phyloP scores from a whole-genome alignment of 1,140 invertebrate genomes.

The Zaprionus capensis region DNA sequence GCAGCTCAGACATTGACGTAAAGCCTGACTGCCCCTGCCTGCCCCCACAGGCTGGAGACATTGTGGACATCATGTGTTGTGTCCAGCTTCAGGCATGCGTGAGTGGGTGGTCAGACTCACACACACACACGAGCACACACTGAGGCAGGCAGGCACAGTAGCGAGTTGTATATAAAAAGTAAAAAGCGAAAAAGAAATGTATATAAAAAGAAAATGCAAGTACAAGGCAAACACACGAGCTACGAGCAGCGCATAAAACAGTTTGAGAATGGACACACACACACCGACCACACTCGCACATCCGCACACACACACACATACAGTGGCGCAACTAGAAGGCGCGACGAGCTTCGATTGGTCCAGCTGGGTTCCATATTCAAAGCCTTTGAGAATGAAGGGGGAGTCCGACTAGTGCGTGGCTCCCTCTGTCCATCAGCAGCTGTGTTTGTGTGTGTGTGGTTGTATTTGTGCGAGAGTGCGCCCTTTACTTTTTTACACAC shows the following conservation, averaged over 20 bases:
- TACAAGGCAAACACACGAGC: conserved; percentile 68
- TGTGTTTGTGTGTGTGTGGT: conserved; percentile 11
- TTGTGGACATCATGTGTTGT: conserved; percentile 33
- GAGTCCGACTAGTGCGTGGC: conserved; percentile 58
- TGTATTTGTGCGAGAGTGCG: conserved; percentile 12
- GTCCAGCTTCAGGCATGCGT: conserved; percentile 66
- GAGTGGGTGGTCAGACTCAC: conserved; percentile 23
- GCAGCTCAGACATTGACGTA: conserved; percentile 81
- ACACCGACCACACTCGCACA: neutral
- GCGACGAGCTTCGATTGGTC: conserved; percentile 77
- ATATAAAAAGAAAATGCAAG: conserved; percentile 76
- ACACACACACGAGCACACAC: conserved; percentile 6
- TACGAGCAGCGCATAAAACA: conserved; percentile 32
- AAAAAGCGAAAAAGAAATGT: conserved; percentile 70
- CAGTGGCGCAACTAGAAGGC: conserved; percentile 18
- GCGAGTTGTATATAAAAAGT: conserved; percentile 51
- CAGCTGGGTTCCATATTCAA: conserved; percentile 44
- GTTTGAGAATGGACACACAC: conserved; percentile 28
- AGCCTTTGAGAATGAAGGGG: conserved; percentile 51
- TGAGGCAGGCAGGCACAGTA: conserved; percentile 34
- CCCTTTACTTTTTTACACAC: conserved; percentile 14
- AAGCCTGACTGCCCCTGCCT: conserved; percentile 40
- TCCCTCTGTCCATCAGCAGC: conserved; percentile 13
- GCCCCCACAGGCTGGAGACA: conserved; percentile 15
- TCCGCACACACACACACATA: neutral